Conservation (phyloP, 2,113 vertebrate genomes). For the Tyto alba region DNA sequence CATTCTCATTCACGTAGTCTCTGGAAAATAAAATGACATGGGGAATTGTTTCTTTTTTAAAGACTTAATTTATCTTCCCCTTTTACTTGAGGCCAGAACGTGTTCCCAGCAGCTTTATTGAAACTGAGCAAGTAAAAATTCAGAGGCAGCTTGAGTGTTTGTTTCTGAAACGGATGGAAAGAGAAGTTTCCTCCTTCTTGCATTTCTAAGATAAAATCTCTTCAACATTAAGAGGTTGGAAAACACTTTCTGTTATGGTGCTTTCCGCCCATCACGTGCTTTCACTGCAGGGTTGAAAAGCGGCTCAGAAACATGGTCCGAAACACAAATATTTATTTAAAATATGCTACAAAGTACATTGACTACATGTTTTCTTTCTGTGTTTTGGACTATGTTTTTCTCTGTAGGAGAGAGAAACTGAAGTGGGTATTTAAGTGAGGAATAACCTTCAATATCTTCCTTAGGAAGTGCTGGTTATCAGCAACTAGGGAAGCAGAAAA, state of each 20-base stretch:
- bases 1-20: fast-evolving
- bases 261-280: background rate
- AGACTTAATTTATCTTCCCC: background rate
- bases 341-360: background rate
- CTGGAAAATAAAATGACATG: background rate
- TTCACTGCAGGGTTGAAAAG: background rate
- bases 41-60: background rate
- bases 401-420: background rate
- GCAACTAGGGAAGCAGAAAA: background rate
- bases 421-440: background rate
- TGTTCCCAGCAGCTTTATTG: background rate
- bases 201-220: background rate
- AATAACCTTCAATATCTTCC: background rate
- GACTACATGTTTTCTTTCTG: background rate
- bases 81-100: background rate
- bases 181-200: background rate
- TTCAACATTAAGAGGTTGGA: background rate
- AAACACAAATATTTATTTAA: background rate
- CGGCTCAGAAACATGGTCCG: background rate
- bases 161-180: background rate
- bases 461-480: background rate
- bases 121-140: background rate
- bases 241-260: background rate
- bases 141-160: background rate
- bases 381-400: background rate